Conservation (phyloP, 1,140 invertebrate species). For the Sycophila sp. region DNA sequence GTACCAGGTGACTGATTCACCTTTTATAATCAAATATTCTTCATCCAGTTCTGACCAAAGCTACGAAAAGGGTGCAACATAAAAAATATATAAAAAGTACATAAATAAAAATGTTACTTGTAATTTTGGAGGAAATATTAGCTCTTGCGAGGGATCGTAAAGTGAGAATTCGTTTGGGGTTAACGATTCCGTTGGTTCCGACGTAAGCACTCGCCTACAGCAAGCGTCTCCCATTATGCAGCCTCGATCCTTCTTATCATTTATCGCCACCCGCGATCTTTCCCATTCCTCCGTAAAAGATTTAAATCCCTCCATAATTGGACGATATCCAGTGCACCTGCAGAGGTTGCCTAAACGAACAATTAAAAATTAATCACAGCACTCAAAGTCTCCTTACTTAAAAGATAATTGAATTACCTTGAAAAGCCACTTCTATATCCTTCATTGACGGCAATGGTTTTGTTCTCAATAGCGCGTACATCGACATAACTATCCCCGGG, state of each 20-base stretch:
- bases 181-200: slow-evolving; percentile 69
- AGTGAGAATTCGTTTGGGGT: slow-evolving; percentile 77
- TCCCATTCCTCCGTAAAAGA: slow-evolving; percentile 86
- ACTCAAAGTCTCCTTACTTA: background rate
- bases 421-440: slow-evolving; percentile 84
- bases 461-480: slow-evolving; percentile 84
- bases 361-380: background rate
- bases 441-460: slow-evolving; percentile 72
- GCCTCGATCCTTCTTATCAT: slow-evolving; percentile 44
- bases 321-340: slow-evolving; percentile 89
- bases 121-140: slow-evolving; percentile 93
- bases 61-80: no score
- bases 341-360: slow-evolving; percentile 79
- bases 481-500: slow-evolving; percentile 93
- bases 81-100: no score
- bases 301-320: slow-evolving; percentile 88
- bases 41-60: slow-evolving; percentile 70
- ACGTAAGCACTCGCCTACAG: slow-evolving; percentile 63
- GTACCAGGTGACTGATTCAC: slow-evolving; percentile 81
- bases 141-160: slow-evolving; percentile 87
- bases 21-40: slow-evolving; percentile 76
- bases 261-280: slow-evolving; percentile 51
- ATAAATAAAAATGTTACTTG: slow-evolving; percentile 66
- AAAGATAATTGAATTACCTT: slow-evolving; percentile 64
- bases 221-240: slow-evolving; percentile 71